A percentile compares a stretch with the other conserved stretches of the same genome.
phyloP scores from a whole-genome alignment of 2,113 vertebrate species.

The Condylura cristata region DNA sequence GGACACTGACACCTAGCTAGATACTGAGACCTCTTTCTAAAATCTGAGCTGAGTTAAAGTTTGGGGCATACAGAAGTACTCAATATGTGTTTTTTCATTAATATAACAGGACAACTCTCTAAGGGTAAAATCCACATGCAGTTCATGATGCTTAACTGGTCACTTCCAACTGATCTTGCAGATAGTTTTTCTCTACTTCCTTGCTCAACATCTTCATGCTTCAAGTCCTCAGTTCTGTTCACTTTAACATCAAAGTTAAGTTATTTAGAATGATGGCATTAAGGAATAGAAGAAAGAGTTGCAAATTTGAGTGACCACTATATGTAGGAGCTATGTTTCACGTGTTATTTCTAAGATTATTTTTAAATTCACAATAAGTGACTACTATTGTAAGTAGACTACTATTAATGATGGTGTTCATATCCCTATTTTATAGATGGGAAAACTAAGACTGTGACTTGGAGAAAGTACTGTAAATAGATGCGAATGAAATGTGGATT shows the following conservation, averaged over 20 bases:
- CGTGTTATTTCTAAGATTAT: neutral
- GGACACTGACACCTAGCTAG: neutral
- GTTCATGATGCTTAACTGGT: neutral
- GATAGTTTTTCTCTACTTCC: neutral
- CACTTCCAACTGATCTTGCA: neutral
- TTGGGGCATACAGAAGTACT: neutral
- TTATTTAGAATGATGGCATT: neutral
- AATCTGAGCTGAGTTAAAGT: neutral
- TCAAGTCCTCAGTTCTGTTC: neutral
- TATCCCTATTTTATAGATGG: neutral
- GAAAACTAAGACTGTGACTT: neutral
- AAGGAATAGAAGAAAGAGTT: neutral
- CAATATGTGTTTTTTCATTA: neutral
- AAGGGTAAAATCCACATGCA: neutral
- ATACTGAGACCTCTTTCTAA: neutral
- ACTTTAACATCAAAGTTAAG: neutral
- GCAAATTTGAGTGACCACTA: neutral
- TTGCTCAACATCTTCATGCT: neutral
- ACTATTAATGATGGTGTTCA: neutral
- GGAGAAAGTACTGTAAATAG: neutral
- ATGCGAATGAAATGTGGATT: neutral
- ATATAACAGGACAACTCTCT: neutral
- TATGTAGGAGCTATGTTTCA: neutral
- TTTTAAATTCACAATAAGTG: slow-evolving; percentile 37
- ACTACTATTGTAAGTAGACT: neutral